phyloP scores from a whole-genome alignment of 1,140 invertebrate genomes.

The Papilio aristodemus region DNA sequence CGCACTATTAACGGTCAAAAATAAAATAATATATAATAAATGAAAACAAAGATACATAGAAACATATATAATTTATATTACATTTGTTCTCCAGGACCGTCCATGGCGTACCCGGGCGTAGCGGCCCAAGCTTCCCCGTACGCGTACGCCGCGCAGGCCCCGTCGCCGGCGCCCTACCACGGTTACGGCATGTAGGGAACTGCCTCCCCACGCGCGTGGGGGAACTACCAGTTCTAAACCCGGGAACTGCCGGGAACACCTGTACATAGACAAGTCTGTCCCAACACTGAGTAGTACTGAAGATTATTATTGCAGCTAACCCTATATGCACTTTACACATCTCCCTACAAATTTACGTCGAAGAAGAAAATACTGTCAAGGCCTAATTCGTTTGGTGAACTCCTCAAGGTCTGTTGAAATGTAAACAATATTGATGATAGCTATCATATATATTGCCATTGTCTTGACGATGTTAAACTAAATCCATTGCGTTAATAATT shows the following conservation, averaged over 20 bases:
- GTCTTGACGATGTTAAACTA: neutral
- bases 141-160: slow-evolving; percentile 76
- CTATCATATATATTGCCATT: neutral
- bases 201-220: slow-evolving; percentile 46
- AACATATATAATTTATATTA: neutral
- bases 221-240: slow-evolving; percentile 44
- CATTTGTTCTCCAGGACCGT: slow-evolving; percentile 58
- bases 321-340: neutral
- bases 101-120: slow-evolving; percentile 75
- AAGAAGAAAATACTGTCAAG: no score
- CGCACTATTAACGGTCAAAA: no score
- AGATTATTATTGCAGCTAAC: neutral
- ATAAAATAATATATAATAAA: neutral
- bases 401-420: neutral
- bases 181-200: slow-evolving; percentile 78
- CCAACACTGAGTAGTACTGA: neutral
- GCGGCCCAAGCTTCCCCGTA: slow-evolving; percentile 70
- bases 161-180: slow-evolving; percentile 77
- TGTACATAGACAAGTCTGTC: slow-evolving; percentile 20
- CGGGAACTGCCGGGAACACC: neutral
- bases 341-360: neutral
- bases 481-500: slow-evolving; percentile 3
- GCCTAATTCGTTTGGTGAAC: slow-evolving; percentile 5
- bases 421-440: neutral
- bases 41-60: no score